Percentiles rank a stretch among this genome's conserved stretches.
phyloP scores from a whole-genome alignment of 2,113 vertebrate species.

The Zapornia atra region DNA sequence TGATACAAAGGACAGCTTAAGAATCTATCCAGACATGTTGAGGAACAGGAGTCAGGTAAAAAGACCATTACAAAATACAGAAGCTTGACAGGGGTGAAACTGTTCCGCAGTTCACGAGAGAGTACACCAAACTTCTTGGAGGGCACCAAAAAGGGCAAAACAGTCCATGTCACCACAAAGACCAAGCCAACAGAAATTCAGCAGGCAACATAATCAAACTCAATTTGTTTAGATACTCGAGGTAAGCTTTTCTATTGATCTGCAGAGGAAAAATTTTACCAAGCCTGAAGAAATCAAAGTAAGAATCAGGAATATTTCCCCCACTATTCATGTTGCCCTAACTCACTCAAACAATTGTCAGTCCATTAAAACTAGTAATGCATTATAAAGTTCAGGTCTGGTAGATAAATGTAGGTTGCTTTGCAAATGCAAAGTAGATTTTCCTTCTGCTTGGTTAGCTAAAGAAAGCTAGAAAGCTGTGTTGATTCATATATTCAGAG shows the following conservation, averaged over 20 bases:
- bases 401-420: background rate
- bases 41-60: constrained; percentile 40
- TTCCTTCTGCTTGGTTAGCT: background rate
- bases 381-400: background rate
- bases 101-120: background rate
- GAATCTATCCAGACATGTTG: background rate
- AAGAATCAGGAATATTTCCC: background rate
- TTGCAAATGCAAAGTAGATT: background rate
- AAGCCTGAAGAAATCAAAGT: background rate
- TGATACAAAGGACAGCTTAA: constrained; percentile 6
- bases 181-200: background rate
- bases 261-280: background rate
- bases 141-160: constrained; percentile 20
- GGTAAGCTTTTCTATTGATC: background rate
- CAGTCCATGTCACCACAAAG: constrained; percentile 1
- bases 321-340: background rate
- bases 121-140: constrained; percentile 1
- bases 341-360: background rate
- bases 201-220: background rate
- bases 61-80: constrained; percentile 45
- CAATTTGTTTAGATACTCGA: background rate
- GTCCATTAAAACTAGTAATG: background rate
- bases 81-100: constrained; percentile 2
- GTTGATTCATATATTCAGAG: background rate
- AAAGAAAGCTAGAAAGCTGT: background rate